Conservation (phyloP, 2,113 vertebrate genomes). For the Paramormyrops kingsleyae region DNA sequence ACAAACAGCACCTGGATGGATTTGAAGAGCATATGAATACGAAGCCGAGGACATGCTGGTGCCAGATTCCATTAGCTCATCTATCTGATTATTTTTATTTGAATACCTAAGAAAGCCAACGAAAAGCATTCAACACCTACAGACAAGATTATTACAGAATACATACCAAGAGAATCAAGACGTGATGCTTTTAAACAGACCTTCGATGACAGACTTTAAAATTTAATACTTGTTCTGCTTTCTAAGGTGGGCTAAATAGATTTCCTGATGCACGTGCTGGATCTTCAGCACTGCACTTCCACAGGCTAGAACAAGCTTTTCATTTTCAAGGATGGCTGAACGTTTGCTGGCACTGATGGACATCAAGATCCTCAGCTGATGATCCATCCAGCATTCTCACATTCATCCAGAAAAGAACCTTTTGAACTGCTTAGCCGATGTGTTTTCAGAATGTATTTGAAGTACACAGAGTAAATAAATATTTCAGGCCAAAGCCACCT, state of each 20-base stretch:
- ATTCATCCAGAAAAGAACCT: slow-evolving; percentile 36
- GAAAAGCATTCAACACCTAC: neutral
- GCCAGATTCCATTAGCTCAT: slow-evolving; percentile 56
- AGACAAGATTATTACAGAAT: neutral
- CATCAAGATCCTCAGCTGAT: slow-evolving; percentile 4
- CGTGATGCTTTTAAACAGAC: neutral
- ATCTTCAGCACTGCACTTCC: neutral
- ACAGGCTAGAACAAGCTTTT: neutral
- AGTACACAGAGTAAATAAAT: slow-evolving; percentile 64
- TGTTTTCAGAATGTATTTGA: slow-evolving; percentile 62
- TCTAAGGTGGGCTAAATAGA: neutral
- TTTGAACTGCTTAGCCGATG: slow-evolving; percentile 46
- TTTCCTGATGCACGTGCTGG: neutral
- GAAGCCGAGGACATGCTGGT: slow-evolving; percentile 45
- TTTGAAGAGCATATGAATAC: slow-evolving; percentile 8
- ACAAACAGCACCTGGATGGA: slow-evolving; percentile 25
- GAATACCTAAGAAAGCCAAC: neutral
- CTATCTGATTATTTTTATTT: slow-evolving; percentile 2
- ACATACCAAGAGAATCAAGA: neutral
- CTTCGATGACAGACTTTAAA: neutral
- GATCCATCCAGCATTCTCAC: slow-evolving; percentile 1
- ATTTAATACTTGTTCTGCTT: neutral
- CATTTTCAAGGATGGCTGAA: neutral
- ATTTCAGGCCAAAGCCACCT: slow-evolving; percentile 56
- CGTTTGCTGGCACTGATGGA: neutral